Conservation (phyloP, 2,888 invertebrate species). For the Caenorhabditis angaria region DNA sequence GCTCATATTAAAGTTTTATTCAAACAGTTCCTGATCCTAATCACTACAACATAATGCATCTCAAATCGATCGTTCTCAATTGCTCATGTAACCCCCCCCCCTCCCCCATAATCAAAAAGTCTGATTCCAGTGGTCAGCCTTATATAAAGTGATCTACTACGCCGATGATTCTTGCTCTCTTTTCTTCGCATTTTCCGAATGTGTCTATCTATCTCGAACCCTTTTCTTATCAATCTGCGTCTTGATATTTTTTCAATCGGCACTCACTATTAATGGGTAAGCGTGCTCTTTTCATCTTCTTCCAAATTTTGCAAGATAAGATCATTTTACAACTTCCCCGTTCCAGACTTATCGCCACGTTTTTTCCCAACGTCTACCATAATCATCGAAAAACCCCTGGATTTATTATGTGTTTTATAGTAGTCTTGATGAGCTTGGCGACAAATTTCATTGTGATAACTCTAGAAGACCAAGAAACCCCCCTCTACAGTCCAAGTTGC, state of each 20-base stretch:
- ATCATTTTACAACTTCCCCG: not conserved
- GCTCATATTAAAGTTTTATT: too few species aligned
- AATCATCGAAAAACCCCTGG: not conserved
- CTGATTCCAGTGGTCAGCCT: constrained; percentile 27
- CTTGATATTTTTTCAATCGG: not conserved
- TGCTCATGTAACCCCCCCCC: too few species aligned
- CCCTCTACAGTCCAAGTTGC: not conserved
- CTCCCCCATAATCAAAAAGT: too few species aligned
- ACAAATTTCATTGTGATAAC: not conserved
- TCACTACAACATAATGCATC: too few species aligned
- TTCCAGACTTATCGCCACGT: not conserved
- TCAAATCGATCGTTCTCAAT: too few species aligned
- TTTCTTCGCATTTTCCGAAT: not conserved
- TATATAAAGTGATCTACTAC: constrained; percentile 19
- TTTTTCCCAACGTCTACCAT: not conserved
- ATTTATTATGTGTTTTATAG: not conserved
- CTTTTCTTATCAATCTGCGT: not conserved
- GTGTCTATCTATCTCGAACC: not conserved
- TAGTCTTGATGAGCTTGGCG: not conserved
- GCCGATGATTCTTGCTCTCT: not conserved
- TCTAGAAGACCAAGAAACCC: not conserved
- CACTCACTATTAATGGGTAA: not conserved
- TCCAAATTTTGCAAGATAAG: not conserved
- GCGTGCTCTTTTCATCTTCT: too few species aligned
- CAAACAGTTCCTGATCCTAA: too few species aligned